Base-by-base conservation (phyloP, 1,140 invertebrate genomes). In the Micrasema longulum region DNA sequence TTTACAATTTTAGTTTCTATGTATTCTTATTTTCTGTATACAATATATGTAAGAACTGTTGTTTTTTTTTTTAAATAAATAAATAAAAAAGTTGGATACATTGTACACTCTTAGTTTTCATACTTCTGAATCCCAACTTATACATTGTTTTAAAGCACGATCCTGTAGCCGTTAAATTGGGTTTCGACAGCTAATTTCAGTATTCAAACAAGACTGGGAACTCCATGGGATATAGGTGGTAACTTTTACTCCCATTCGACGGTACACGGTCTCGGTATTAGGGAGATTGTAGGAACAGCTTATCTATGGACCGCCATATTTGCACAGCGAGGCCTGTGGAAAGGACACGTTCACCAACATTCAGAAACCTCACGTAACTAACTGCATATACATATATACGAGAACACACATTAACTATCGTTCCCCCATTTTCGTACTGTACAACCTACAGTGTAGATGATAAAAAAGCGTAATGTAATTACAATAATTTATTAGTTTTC, bases 171-270 rank as follows among this genome's bases (percentile, higher is more conserved):
- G 48, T 20, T 60, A 41, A 60, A 60, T 43, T 52, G 10, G 23
- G 69, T 70, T 69, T 74, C 63, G 72, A 66, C 71, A 69, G 64
- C 43, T 74, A 74, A 74, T 74, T 74, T 68, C 53, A 52, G 62
- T 41, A 64, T 63, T 74, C 73, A 74, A 74, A 71, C 73, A 74
- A 35, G 11, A 14, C 7, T 53, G 48, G 41, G 26, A 31, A 31
- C 26, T 31, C 2, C 3, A 31, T 20, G 41, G 23, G 62, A 23
- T 16, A 47, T 50, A 41, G 68, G 68, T 52, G 55, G 63, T 35
- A 20, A 52, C 31, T 50, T 66, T 50, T 20, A 38, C 48, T 36
- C 47, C 23, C 26, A 47, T 10, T 36, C 14, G 36, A 35, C 45
- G 38, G 11, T 57, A 18, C 16, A 7, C 2, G 62, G 66, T 31